Percentiles rank a stretch among this genome's conserved stretches.
Conservation (phyloP, 2,113 vertebrate species). For the Dicrurus megarhynchus region DNA sequence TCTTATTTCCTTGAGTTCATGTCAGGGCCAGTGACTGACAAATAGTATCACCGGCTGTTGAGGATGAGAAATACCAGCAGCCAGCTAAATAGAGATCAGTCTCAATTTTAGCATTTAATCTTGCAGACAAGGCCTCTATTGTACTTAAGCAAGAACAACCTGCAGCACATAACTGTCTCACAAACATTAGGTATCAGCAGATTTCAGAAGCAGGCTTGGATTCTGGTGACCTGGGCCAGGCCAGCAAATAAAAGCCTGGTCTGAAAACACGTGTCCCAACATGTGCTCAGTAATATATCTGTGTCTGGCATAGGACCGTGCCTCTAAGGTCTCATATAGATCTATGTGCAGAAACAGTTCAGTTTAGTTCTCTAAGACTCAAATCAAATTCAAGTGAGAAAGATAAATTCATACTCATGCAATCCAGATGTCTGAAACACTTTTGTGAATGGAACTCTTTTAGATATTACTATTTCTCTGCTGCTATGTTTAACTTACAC, state of each 20-base stretch:
- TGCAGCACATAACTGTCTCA: neutral
- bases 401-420: neutral
- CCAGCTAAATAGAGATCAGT: neutral
- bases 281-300: neutral
- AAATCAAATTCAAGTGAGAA: neutral
- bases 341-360: neutral
- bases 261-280: neutral
- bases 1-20: neutral
- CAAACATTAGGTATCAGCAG: neutral
- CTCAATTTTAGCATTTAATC: neutral
- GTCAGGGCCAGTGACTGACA: neutral
- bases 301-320: fast-evolving
- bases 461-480: neutral
- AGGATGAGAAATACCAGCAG: neutral
- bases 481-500: neutral
- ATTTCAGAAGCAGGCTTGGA: neutral
- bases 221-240: neutral
- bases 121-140: neutral
- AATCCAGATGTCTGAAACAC: neutral
- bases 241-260: neutral
- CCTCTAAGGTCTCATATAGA: neutral
- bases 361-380: neutral
- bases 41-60: neutral
- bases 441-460: neutral
- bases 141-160: neutral